Evolutionary conservation across 2,888 invertebrate species (phyloP), one percentile per base, ranked within the genome.

Genomic region (Melangyna quadrimaculata): DNA sequence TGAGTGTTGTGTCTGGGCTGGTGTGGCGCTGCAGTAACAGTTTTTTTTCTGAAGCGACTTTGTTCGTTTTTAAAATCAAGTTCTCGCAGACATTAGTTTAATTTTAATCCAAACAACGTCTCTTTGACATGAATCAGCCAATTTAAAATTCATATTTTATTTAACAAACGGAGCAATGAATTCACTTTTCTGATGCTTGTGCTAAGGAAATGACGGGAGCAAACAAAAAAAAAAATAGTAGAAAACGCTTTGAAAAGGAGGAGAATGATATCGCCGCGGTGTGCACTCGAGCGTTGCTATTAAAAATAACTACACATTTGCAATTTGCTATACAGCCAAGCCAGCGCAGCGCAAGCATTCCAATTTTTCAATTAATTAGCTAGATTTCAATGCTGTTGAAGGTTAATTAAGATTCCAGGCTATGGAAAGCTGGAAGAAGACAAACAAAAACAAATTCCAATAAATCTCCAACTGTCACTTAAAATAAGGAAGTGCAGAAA

Each of bases 341-440:
- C n/a, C n/a, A n/a, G n/a, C n/a, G n/a, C n/a, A 57, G 59, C 32
- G 73, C 51, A 32, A 59, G 67, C 55, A 65, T 55, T 78, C 51
- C 57, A 74, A 69, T 78, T 78, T 55, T 78, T 43, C 57, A 74
- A 71, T 79, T 79, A 83, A 83, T 83, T 83, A 74, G 70, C 65
- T n/a, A 43, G 51, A 65, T 70, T 74, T 79, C 69, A 65, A 83
- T 74, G 65, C 67, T 78, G 69, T 59, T 83, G 73, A 79, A 83
- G 79, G 79, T 79, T 74, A 67, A 83, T 83, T 74, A 74, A 79
- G 70, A 79, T 83, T 83, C 63, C 59, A 22, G 14, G 14, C 35
- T n/a, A 40, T 71, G 57, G 83, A 83, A 83, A 83, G 83, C 51
- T 74, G 24, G 8, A 17, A 59, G 32, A 22, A 45, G 29, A 43